Base-by-base conservation (phyloP, 2,113 vertebrate genomes). In the Pachycephala philippinensis region DNA sequence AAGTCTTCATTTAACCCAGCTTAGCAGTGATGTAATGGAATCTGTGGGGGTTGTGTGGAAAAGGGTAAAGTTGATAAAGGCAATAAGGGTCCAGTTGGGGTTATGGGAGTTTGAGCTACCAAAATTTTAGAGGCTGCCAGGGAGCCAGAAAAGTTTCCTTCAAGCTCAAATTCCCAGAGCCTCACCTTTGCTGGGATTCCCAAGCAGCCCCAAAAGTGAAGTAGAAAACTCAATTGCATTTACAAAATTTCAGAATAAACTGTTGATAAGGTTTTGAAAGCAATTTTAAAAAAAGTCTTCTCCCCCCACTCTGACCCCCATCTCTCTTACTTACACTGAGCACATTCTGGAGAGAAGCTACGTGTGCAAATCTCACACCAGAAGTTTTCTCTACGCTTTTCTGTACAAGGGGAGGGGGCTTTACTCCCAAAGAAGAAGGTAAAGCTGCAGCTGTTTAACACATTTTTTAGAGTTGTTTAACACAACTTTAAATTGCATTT, bases 251-350 rank as follows among this genome's bases (percentile, higher is more conserved):
- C 10, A 30, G 45, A 81, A 77, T 9, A 45, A 70, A 66, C 18
- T 15, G 1, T 74, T 33, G 13, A 10, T 6, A 40, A 31, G 1
- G 63, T 66, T 89, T 57, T 35, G 49, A 85, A 84, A 78, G 31
- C 6, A 47, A 35, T 63, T 71, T 0, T 1, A 4, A 37, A 49
- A 49, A 28, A 61, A 2, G 4, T 50, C 23, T 53, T 60, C 27
- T 39, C 9, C n/a, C 14, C 4, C 5, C 7, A 6, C 8, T 44
- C 35, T 15, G 7, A 7, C 10, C 5, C 6, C 37, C 6, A 1
- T 13, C 10, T 74, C 5, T 63, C 52, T 87, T 31, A 56, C 56
- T 87, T 28, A 59, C 15, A 11, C 17, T 30, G 44, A 68, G 30
- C 27, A 78, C 10, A 26, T 64, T 75, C n/a, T 87, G 42, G 10